Conservation (phyloP, 1,140 invertebrate species). For the Pseudomyrmex dendroicus region DNA sequence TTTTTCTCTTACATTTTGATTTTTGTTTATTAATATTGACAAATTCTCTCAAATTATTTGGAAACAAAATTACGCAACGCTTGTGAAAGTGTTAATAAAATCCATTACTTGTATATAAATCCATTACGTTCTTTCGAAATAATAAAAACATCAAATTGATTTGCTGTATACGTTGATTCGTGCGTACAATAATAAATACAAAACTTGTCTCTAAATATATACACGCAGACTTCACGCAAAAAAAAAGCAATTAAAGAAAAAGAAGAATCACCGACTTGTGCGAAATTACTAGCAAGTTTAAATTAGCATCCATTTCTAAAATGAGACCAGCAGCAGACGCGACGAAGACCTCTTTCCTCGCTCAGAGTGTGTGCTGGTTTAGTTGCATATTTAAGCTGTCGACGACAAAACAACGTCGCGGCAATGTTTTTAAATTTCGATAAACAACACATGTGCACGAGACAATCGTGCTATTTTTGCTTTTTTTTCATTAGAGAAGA, state of each 20-base stretch:
- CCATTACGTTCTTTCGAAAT: too few species aligned
- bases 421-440: neutral
- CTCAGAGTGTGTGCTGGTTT: neutral
- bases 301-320: slow-evolving; percentile 35
- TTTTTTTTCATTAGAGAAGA: too few species aligned
- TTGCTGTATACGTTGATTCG: neutral
- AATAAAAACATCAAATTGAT: neutral
- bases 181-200: neutral
- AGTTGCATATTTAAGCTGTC: neutral
- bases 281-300: slow-evolving; percentile 5
- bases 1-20: too few species aligned
- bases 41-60: too few species aligned
- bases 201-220: neutral
- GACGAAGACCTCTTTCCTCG: neutral
- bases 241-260: neutral
- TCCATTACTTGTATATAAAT: too few species aligned
- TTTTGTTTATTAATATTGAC: too few species aligned
- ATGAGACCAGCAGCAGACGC: neutral
- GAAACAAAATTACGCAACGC: too few species aligned
- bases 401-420: neutral
- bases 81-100: too few species aligned
- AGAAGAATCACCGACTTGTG: neutral
- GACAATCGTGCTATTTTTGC: too few species aligned
- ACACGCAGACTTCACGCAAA: too few species aligned
- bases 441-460: neutral